Conservation (phyloP, 2,888 invertebrate genomes). For the Aphodius sticticus region DNA sequence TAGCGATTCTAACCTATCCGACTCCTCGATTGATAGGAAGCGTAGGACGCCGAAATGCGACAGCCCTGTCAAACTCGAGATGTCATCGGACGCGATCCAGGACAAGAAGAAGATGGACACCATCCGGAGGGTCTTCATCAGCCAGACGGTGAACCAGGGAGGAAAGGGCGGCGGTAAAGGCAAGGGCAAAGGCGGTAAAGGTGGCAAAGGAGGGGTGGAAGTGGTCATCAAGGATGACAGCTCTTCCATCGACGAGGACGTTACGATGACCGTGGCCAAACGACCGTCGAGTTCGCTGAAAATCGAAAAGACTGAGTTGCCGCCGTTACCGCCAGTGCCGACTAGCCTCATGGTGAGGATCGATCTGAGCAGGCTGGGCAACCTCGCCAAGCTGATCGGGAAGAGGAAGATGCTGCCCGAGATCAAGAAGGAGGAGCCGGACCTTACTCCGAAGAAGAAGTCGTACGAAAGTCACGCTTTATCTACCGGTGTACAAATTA, state of each 20-base stretch:
- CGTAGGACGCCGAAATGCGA: constrained; percentile 41
- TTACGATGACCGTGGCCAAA: constrained; percentile 49
- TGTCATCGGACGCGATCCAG: constrained; percentile 63
- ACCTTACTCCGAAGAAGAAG: constrained; percentile 53
- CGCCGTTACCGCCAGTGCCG: constrained; percentile 46
- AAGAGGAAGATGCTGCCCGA: constrained; percentile 60
- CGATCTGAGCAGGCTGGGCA: constrained; percentile 58
- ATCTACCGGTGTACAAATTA: constrained; percentile 35
- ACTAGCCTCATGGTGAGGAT: constrained; percentile 51
- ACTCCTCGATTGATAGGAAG: constrained; percentile 45
- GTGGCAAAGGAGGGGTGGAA: constrained; percentile 74
- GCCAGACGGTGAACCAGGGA: constrained; percentile 67
- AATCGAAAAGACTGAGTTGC: constrained; percentile 60
- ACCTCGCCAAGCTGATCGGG: constrained; percentile 50
- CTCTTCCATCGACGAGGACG: constrained; percentile 58
- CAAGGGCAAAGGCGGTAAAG: constrained; percentile 69
- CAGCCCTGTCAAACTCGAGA: constrained; percentile 57
- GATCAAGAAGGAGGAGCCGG: constrained; percentile 61
- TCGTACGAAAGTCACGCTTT: constrained; percentile 9
- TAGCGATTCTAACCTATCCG: constrained; percentile 36
- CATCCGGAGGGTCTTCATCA: constrained; percentile 71
- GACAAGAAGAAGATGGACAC: constrained; percentile 78
- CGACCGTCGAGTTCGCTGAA: constrained; percentile 45
- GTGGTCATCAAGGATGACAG: constrained; percentile 71
- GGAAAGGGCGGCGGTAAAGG: constrained; percentile 76